Conservation (phyloP, 2,797 vertebrate species). For the Champsocephalus esox region DNA sequence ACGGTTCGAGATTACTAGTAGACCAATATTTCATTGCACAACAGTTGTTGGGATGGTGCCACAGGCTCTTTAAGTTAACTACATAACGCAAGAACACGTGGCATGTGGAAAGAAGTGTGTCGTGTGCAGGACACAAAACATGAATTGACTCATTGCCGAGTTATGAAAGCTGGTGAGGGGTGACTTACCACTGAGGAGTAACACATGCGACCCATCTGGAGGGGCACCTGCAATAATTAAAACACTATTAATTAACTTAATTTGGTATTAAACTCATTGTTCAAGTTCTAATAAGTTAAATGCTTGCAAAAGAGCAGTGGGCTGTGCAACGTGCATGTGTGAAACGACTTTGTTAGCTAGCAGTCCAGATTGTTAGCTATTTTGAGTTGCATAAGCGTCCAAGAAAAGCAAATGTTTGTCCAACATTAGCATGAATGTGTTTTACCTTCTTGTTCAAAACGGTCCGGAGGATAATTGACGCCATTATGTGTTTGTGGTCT, state of each 20-base stretch:
- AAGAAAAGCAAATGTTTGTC: neutral
- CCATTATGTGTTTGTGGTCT: constrained; percentile 62
- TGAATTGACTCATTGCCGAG: neutral
- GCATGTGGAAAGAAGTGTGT: no score
- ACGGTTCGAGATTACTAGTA: no score
- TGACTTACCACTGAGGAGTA: constrained; percentile 84
- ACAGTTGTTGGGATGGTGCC: no score
- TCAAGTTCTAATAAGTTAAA: constrained; percentile 4
- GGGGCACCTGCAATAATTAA: constrained; percentile 73
- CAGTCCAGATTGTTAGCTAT: constrained; percentile 44
- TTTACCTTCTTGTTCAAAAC: constrained; percentile 71
- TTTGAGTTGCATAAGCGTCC: constrained; percentile 11
- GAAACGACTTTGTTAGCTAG: constrained; percentile 49
- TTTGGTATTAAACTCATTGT: neutral
- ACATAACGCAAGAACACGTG: no score
- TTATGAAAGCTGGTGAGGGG: neutral
- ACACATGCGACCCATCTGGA: constrained; percentile 79
- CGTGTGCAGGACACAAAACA: neutral
- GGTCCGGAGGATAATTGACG: constrained; percentile 68
- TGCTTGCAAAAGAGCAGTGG: neutral
- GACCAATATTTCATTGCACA: no score
- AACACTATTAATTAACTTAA: constrained; percentile 13
- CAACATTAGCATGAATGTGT: neutral
- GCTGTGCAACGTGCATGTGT: constrained; percentile 33
- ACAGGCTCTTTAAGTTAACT: no score